Evolutionary conservation across 2,888 invertebrate species (phyloP), one percentile per base, ranked within the genome.

Genomic region (Cybosia mesomella): DNA sequence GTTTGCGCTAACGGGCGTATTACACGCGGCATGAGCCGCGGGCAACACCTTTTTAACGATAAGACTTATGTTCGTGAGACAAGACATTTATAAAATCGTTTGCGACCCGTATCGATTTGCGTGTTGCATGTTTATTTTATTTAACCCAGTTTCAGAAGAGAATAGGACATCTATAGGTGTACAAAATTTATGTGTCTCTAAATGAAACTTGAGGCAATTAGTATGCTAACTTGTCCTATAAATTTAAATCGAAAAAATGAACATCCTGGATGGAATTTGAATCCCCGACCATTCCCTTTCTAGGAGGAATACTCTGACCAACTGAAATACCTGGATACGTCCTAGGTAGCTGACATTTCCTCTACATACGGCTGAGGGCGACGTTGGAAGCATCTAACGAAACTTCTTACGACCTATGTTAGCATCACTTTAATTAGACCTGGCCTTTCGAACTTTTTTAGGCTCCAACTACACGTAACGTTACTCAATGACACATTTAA

Each of bases 101-200:
- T 15, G 59, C 62, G 77, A 68, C 71, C 72, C 68, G 62, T 68
- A 72, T 70, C 60, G 49, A 21, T 43, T 72, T 61, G 80, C 80
- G 70, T 75, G 72, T 71, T 72, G 66, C 64, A 57, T 64, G 59
- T 70, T 59, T 66, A 59, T 63, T 64, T 68, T 49, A 36, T 67
- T 70, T 64, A 67, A 70, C 70, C 70, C n/a, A 67, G 64, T 67
- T 70, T 67, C 34, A n/a, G 18, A 1, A 36, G 39, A 28, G 39
- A 54, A 58, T 49, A 62, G 36, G 58, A 70, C 59, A 53, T 61
- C 34, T 28, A 49, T 49, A 28, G 10, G 18, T 39, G 7, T 36
- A 58, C 58, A 63, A 53, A 63, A 54, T 53, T 4, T 28, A 28
- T 28, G 28, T 28, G 28, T 28, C 28, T 28, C 28, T 28, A 5